Conservation (phyloP, 2,113 vertebrate species). For the Pleuronectes platessa region DNA sequence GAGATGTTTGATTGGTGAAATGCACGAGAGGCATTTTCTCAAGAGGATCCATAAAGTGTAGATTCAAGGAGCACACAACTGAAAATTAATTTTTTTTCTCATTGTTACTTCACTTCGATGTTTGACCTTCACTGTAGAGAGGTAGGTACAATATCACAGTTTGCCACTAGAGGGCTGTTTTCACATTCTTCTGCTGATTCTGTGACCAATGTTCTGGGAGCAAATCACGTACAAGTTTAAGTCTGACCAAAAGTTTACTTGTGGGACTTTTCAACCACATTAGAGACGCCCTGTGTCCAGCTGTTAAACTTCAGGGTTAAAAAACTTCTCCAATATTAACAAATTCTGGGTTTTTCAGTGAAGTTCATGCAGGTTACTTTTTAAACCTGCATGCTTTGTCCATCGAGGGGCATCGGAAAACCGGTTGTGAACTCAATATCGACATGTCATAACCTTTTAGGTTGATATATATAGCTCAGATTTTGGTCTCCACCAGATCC, state of each 20-base stretch:
- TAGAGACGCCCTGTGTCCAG: background rate
- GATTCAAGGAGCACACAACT: background rate
- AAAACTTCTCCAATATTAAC: too few species aligned
- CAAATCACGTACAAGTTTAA: too few species aligned
- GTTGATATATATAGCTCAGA: background rate
- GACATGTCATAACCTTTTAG: background rate
- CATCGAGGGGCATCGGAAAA: too few species aligned
- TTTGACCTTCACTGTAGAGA: slow-evolving; percentile 4
- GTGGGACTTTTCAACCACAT: background rate
- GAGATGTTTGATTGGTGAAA: slow-evolving; percentile 7
- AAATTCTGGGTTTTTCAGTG: too few species aligned
- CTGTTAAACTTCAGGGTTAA: too few species aligned
- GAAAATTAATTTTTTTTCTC: background rate
- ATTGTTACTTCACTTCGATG: background rate
- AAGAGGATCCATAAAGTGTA: background rate
- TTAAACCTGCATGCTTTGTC: too few species aligned
- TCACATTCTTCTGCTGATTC: background rate
- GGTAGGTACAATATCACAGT: background rate
- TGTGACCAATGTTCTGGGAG: background rate
- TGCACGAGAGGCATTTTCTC: background rate
- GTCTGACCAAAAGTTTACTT: background rate
- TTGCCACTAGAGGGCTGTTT: background rate
- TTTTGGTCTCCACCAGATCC: background rate
- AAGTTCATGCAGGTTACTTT: too few species aligned
- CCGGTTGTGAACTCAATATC: too few species aligned